Percentiles rank a stretch among this genome's conserved stretches.
phyloP scores from a whole-genome alignment of 2,113 vertebrate genomes.

The Phylloscopus trochilus region DNA sequence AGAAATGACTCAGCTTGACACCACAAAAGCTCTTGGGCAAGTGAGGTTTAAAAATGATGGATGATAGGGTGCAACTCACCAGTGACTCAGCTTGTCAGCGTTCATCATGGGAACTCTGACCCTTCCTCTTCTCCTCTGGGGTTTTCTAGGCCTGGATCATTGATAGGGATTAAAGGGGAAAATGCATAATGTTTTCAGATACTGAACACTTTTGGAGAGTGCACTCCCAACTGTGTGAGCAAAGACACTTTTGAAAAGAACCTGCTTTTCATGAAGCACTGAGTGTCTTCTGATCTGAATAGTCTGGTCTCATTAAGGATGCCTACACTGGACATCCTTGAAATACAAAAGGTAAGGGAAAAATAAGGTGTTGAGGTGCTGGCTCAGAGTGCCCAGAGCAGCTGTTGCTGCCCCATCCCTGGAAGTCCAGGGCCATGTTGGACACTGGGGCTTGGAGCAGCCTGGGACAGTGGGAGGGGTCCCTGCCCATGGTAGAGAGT shows the following conservation, averaged over 20 bases:
- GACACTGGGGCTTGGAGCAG: background rate
- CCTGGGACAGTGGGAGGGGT: background rate
- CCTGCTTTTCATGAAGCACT: background rate
- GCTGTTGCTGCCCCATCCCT: background rate
- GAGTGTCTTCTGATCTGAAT: background rate
- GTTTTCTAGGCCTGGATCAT: background rate
- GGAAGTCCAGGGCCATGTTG: background rate
- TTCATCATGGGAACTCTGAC: constrained; percentile 26
- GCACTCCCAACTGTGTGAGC: background rate
- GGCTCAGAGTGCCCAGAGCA: background rate
- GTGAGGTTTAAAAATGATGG: constrained; percentile 14
- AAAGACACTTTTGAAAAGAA: background rate
- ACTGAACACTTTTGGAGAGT: background rate
- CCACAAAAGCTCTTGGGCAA: background rate
- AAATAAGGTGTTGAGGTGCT: background rate
- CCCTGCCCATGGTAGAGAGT: background rate
- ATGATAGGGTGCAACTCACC: background rate
- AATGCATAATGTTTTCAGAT: background rate
- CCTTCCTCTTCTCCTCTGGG: background rate
- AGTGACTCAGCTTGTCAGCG: background rate
- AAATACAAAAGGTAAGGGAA: background rate
- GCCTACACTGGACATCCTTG: background rate
- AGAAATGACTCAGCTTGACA: constrained; percentile 37
- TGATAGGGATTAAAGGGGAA: background rate
- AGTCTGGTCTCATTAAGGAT: background rate